Percentiles rank a stretch among this genome's conserved stretches.
Evolutionary conservation across 2,797 vertebrate species (phyloP).

Genomic region (Lutjanus argentimaculatus): DNA sequence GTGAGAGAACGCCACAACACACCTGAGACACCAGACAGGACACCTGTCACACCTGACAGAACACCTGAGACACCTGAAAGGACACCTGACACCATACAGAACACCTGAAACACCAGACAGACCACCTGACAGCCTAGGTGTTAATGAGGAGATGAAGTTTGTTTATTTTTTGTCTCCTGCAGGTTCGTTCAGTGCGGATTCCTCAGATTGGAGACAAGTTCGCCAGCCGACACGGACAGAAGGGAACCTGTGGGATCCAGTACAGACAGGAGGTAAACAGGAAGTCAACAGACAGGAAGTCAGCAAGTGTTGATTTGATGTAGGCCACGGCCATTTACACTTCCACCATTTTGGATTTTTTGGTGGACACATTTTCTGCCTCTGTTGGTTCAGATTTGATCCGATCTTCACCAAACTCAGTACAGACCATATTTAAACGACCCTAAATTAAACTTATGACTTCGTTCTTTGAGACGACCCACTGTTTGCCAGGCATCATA

Average conservation of each 20-base stretch:
- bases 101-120: no score
- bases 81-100: background rate
- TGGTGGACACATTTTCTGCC: no score
- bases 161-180: background rate
- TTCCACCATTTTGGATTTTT: no score
- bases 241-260: conserved; percentile 99
- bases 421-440: no score
- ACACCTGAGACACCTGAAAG: no score
- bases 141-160: background rate
- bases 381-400: no score
- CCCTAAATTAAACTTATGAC: no score
- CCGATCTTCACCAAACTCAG: no score
- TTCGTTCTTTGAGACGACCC: no score
- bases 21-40: background rate
- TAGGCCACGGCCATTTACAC: no score
- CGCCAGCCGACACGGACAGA: conserved; percentile 98
- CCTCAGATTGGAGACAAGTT: conserved; percentile 99
- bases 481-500: no score
- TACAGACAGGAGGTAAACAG: conserved; percentile 95
- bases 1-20: conserved; percentile 81
- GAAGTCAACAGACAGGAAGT: background rate
- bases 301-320: background rate
- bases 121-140: background rate
- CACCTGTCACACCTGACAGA: background rate
- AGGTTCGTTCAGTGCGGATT: conserved; percentile 98